Evolutionary conservation across 2,113 vertebrate genomes (phyloP).

Genomic region (Zapornia atra): DNA sequence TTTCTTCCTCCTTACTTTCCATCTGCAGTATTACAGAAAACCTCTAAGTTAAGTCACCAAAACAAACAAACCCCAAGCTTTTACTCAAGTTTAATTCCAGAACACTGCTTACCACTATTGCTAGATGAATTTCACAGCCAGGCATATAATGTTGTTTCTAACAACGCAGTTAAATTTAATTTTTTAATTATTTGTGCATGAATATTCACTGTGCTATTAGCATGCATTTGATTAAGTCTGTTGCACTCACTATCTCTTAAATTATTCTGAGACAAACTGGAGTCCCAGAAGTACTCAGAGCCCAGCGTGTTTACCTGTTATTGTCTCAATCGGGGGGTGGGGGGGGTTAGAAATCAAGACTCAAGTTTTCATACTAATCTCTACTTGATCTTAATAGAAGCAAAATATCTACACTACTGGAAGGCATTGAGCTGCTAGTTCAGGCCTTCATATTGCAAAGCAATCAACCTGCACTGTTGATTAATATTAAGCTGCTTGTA

Average conservation of each 20-base stretch:
- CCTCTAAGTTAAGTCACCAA: not conserved
- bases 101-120: not conserved
- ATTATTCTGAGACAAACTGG: not conserved
- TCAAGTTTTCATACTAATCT: not conserved
- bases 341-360: not conserved
- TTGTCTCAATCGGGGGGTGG: not conserved
- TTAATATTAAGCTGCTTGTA: not conserved
- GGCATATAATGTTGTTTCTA: not conserved
- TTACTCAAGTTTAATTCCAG: not conserved
- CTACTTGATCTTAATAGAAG: not conserved
- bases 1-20: not conserved
- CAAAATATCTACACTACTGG: not conserved
- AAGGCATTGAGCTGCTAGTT: not conserved
- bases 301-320: not conserved
- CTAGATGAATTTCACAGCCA: not conserved
- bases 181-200: not conserved
- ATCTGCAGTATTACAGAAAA: not conserved
- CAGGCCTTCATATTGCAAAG: not conserved
- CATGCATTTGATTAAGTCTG: not conserved
- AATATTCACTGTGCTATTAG: not conserved
- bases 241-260: not conserved
- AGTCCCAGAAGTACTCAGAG: not conserved
- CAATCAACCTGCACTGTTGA: not conserved
- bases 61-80: not conserved
- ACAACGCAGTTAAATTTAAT: not conserved